Evolutionary conservation across 1,140 invertebrate species (phyloP), one percentile per base, ranked within the genome.

Genomic region (Aphis gossypii): DNA sequence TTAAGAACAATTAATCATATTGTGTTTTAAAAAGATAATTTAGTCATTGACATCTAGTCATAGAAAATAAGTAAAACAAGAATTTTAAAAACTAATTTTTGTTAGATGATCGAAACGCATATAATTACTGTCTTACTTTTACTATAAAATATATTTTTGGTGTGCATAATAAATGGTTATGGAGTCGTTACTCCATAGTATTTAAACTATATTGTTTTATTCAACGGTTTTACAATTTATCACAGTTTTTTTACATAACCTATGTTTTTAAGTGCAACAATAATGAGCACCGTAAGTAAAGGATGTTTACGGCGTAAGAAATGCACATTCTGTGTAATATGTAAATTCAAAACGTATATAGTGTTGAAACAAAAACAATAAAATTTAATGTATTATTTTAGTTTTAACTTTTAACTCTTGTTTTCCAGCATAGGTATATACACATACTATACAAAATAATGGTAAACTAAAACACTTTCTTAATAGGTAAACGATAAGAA

Each of bases 321-420:
- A 90, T 60, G 51, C 51, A 60, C 54, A 60, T 90, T 90, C 23
- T 90, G 38, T 90, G 88, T 60, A 41, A 21, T 90, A 90, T 90
- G 88, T 60, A 60, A 90, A 90, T 90, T 23, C 1, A 41, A 60
- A 30, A 20, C 23, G 35, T 56, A 84, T 56, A 84, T 46, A 46
- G 41, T 84, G 18, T 14, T 87, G 46, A 20, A 84, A 84, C 38
- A 38, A 84, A 84, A 84, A 84, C 38, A 84, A 84, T 18, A 48
- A n/a, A n/a, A 5, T 35, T 18, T 48, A 46, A 68, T n/a, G 30
- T 68, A 68, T 68, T 68, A 68, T 46, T 11, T 23, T 48, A 3
- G 30, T 35, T 88, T 51, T 48, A 48, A 48, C 25, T n/a, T 30
- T 88, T 30, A 48, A 44, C 30, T 76, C 60, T 76, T 76, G 60